Percentiles rank a stretch among this genome's conserved stretches.
phyloP scores from a whole-genome alignment of 2,113 vertebrate species.

The Petaurus breviceps region DNA sequence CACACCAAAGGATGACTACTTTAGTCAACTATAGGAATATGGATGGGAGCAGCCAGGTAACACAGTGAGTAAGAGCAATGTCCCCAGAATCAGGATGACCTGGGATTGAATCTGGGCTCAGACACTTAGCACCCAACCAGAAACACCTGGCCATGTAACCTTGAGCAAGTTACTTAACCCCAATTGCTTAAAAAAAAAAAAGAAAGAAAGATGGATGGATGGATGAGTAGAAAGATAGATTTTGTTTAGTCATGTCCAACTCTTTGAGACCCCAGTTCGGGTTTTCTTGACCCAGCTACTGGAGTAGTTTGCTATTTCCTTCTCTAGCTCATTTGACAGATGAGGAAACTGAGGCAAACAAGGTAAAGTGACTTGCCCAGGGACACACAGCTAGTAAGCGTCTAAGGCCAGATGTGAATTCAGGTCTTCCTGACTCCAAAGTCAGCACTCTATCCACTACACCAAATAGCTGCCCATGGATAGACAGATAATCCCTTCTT shows the following conservation, averaged over 20 bases:
- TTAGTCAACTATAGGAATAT: not conserved
- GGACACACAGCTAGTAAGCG: not conserved
- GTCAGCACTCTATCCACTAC: not conserved
- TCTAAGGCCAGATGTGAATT: not conserved
- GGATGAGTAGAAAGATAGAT: not conserved
- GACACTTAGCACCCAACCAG: too few relatives aligned
- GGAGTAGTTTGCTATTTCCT: not conserved
- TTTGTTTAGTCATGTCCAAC: not conserved
- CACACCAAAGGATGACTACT: conserved; percentile 24
- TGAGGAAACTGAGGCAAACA: not conserved
- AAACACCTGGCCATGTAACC: too few relatives aligned
- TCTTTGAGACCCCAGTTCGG: not conserved
- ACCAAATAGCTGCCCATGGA: not conserved
- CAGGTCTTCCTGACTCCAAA: not conserved
- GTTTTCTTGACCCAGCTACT: not conserved
- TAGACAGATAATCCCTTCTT: not conserved
- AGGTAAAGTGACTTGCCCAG: not conserved
- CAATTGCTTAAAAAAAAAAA: too few relatives aligned
- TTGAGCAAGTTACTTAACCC: too few relatives aligned
- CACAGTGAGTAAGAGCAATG: too few relatives aligned
- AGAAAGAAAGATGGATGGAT: not conserved
- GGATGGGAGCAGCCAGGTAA: too few relatives aligned
- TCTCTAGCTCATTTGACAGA: not conserved
- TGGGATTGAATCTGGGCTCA: too few relatives aligned
- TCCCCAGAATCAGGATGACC: too few relatives aligned